Conservation (phyloP, 2,888 invertebrate genomes). For the Portevinia maculata region DNA sequence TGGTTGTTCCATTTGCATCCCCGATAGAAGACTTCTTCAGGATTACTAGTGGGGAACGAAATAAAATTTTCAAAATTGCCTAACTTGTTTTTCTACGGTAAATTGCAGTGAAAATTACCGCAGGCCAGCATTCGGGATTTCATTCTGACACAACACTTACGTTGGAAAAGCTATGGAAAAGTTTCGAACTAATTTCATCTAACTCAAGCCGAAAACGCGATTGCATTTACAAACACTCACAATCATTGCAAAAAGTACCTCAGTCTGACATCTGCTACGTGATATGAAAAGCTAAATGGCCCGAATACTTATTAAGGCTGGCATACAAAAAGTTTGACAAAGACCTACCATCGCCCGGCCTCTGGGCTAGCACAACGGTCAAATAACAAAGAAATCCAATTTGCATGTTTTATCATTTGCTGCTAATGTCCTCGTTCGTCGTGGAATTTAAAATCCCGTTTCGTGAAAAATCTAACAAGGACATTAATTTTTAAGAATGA, state of each 20-base stretch:
- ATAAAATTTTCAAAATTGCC: no score
- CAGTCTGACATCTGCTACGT: conserved; percentile 40
- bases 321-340: conserved; percentile 35
- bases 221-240: conserved; percentile 11
- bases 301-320: conserved; percentile 35
- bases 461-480: conserved; percentile 47
- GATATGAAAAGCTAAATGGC: conserved; percentile 24
- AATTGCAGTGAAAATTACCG: no score
- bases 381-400: conserved; percentile 56
- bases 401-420: conserved; percentile 59
- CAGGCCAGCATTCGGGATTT: neutral
- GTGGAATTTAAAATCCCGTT: conserved; percentile 9
- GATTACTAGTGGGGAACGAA: no score
- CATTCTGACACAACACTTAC: neutral
- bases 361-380: conserved; percentile 28
- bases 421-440: conserved; percentile 40
- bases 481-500: conserved; percentile 5
- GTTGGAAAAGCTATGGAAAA: neutral
- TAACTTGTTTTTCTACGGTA: no score
- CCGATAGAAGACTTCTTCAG: no score
- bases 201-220: conserved; percentile 21
- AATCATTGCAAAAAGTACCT: neutral
- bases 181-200: conserved; percentile 26
- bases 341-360: conserved; percentile 18
- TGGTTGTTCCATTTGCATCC: no score